These are phyloP conservation scores for Troides aeacus DNA, from an alignment of 2,888 invertebrate species.

Conservation along the genomic window DNA sequence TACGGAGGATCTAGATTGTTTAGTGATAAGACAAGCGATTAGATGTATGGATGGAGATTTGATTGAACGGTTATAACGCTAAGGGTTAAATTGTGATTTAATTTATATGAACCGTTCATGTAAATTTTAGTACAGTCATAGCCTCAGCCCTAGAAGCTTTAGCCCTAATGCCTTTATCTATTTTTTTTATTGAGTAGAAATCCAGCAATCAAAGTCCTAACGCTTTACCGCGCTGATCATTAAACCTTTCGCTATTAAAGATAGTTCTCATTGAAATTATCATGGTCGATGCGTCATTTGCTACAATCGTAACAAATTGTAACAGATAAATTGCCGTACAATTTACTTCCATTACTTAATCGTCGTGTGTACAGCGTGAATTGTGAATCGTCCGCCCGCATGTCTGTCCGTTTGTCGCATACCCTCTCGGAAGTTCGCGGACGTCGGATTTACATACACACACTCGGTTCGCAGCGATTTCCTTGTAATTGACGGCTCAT, in stretches of 20 bases:
- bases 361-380: constrained; percentile 36
- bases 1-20: no score
- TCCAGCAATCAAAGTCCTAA: no score
- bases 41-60: no score
- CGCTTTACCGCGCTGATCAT: no score
- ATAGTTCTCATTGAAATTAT: not conserved
- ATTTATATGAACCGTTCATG: no score
- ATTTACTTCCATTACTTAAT: constrained; percentile 70
- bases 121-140: no score
- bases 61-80: no score
- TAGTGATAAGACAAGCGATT: no score
- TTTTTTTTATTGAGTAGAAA: no score
- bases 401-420: constrained; percentile 49
- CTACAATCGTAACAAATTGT: constrained; percentile 33
- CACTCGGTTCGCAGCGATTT: constrained; percentile 25
- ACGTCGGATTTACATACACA: constrained; percentile 57
- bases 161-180: no score
- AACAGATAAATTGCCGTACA: constrained; percentile 71
- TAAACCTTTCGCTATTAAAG: not conserved
- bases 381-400: constrained; percentile 65
- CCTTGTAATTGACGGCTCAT: constrained; percentile 18
- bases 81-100: no score
- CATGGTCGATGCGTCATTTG: not conserved
- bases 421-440: constrained; percentile 63
- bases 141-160: no score